A percentile compares a stretch with the other conserved stretches of the same genome.
phyloP scores from a whole-genome alignment of 2,888 invertebrate genomes.

The Microctonus brassicae region DNA sequence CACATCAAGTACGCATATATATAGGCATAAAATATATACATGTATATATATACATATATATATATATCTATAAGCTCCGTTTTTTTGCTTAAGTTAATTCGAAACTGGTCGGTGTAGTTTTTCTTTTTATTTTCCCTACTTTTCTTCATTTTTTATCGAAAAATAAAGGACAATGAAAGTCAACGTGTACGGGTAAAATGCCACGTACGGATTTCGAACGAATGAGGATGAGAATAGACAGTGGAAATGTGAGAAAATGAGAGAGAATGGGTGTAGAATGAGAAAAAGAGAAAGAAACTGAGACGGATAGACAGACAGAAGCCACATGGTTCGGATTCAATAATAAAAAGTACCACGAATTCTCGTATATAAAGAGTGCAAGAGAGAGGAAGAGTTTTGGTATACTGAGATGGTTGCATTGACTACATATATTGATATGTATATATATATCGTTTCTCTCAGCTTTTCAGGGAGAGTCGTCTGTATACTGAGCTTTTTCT shows the following conservation, averaged over 20 bases:
- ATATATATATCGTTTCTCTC: constrained; percentile 34
- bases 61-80: background rate
- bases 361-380: background rate
- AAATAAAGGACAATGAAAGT: constrained; percentile 7
- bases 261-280: background rate
- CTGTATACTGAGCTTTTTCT: constrained; percentile 6
- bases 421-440: background rate
- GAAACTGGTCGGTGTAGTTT: background rate
- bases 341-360: constrained; percentile 11
- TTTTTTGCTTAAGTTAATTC: background rate
- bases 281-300: background rate
- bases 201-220: constrained; percentile 19
- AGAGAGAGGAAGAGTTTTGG: background rate
- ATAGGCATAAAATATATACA: too few species aligned
- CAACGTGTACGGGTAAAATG: constrained; percentile 13
- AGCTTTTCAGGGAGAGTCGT: background rate
- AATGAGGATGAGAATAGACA: constrained; percentile 2
- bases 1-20: too few species aligned
- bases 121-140: background rate
- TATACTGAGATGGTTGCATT: background rate
- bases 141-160: background rate
- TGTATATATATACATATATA: too few species aligned
- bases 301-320: background rate
- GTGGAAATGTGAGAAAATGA: constrained; percentile 19
- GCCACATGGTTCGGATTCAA: constrained; percentile 23